Conservation (phyloP, 2,888 invertebrate species). For the Cephalotes varians region DNA sequence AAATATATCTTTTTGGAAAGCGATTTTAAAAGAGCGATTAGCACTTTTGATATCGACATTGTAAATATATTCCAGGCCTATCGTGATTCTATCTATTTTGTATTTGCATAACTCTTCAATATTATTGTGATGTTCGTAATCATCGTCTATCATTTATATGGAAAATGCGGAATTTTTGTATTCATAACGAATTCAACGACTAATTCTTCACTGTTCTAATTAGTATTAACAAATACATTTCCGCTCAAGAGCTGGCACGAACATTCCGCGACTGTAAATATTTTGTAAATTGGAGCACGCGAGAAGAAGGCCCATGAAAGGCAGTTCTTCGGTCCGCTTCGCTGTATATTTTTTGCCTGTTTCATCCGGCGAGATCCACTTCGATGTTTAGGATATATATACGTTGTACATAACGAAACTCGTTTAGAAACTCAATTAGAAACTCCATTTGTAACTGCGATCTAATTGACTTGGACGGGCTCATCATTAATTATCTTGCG, state of each 20-base stretch:
- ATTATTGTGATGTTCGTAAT: neutral
- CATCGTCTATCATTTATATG: neutral
- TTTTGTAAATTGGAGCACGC: neutral
- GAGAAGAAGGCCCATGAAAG: neutral
- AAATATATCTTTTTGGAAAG: conserved; percentile 21
- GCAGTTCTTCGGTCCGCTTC: neutral
- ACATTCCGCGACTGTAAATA: conserved; percentile 8
- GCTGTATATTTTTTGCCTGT: conserved; percentile 6
- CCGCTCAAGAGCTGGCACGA: neutral
- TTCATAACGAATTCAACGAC: neutral
- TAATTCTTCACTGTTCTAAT: neutral
- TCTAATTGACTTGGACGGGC: neutral
- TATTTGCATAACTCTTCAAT: conserved; percentile 1
- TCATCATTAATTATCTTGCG: conserved; percentile 8
- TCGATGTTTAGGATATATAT: conserved; percentile 2
- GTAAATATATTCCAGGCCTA: conserved; percentile 9
- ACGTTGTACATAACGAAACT: conserved; percentile 6
- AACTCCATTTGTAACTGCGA: neutral
- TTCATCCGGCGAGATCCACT: neutral
- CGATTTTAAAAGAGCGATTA: conserved; percentile 20
- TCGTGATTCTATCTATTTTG: conserved; percentile 31
- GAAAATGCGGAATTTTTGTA: neutral
- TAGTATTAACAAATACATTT: neutral
- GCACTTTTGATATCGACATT: conserved; percentile 34
- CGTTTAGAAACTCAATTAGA: too few relatives aligned